Percentiles rank a stretch among this genome's conserved stretches.
These are phyloP conservation scores for Coelinius sp. DNA, from an alignment of 2,888 invertebrate genomes.

Conservation along the genomic window DNA sequence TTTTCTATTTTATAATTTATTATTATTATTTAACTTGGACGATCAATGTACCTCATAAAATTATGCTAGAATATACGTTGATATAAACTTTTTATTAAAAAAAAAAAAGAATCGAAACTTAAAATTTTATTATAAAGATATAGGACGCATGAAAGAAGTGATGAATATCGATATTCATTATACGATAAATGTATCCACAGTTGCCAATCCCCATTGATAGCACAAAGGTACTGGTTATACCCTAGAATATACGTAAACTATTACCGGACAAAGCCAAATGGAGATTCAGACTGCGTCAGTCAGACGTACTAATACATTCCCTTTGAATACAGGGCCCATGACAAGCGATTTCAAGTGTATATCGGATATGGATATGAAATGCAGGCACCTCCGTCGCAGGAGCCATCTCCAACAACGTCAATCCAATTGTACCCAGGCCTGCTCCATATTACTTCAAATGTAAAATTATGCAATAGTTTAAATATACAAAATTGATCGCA, in stretches of 20 bases:
- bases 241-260: neutral
- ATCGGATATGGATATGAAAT: constrained; percentile 26
- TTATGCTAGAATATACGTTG: no score
- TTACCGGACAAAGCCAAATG: constrained; percentile 8
- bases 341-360: constrained; percentile 23
- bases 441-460: neutral
- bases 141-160: no score
- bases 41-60: no score
- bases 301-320: constrained; percentile 30
- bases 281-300: constrained; percentile 26
- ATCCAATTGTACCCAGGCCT: constrained; percentile 9
- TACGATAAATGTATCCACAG: neutral
- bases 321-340: constrained; percentile 28
- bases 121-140: no score
- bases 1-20: no score
- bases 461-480: neutral
- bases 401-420: constrained; percentile 6
- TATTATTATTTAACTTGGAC: no score
- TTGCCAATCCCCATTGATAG: constrained; percentile 19
- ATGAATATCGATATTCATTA: neutral
- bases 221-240: constrained; percentile 21
- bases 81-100: no score
- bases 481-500: neutral
- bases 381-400: neutral
- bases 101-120: no score